Percentiles rank a stretch among this genome's conserved stretches.
phyloP scores from a whole-genome alignment of 2,888 invertebrate genomes.

The Blastobasis lacticolella region DNA sequence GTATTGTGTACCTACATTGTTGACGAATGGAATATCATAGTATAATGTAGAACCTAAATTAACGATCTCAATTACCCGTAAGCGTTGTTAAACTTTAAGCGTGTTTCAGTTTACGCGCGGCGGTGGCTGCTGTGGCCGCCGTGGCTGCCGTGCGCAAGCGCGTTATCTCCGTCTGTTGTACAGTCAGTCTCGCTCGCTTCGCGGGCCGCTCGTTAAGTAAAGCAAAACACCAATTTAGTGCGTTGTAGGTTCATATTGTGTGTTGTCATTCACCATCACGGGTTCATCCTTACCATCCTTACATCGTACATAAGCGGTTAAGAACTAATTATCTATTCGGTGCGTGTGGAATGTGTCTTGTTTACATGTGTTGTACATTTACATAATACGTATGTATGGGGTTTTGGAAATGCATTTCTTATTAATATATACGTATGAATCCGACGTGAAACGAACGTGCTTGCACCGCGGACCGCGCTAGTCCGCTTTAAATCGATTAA shows the following conservation, averaged over 20 bases:
- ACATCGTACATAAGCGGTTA: conserved; percentile 33
- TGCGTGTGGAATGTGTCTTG: conserved; percentile 67
- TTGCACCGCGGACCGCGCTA: conserved; percentile 66
- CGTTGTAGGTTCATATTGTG: conserved; percentile 22
- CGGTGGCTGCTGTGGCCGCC: too few relatives aligned
- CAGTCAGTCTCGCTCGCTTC: conserved; percentile 38
- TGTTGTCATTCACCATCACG: conserved; percentile 19
- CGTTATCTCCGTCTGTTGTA: conserved; percentile 21
- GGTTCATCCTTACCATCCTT: conserved; percentile 32
- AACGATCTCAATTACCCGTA: conserved; percentile 69
- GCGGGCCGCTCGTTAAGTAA: conserved; percentile 14
- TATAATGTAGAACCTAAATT: conserved; percentile 54
- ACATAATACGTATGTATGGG: conserved; percentile 53
- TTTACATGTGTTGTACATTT: conserved; percentile 63
- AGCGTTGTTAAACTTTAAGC: conserved; percentile 55
- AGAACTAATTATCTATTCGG: conserved; percentile 47
- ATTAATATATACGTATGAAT: conserved; percentile 50
- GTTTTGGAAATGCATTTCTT: conserved; percentile 67
- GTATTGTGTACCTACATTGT: conserved; percentile 62
- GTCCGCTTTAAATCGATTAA: conserved; percentile 44
- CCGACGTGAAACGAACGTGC: conserved; percentile 51
- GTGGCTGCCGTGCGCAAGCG: too few relatives aligned
- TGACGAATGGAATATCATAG: conserved; percentile 53
- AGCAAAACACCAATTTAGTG: conserved; percentile 24
- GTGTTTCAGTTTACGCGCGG: conserved; percentile 24